Base-by-base conservation (phyloP, 2,113 vertebrate species). In the Beaufortia kweichowensis region DNA sequence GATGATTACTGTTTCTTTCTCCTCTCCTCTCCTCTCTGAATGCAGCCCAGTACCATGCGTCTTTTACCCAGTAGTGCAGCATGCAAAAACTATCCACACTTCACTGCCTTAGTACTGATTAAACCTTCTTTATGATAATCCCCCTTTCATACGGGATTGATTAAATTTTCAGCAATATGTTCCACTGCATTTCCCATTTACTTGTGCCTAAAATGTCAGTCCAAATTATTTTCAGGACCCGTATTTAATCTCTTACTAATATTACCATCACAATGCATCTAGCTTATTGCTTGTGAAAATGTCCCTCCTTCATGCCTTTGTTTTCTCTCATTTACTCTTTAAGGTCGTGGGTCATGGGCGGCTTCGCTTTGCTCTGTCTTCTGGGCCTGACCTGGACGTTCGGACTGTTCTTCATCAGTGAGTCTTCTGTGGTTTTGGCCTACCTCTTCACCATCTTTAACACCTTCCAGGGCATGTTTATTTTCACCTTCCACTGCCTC, bases 401-500 rank as follows among this genome's bases (percentile, higher is more conserved):
- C 71, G 97, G 97, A 8, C 88, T 99, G 87, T 96, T 99, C 86
- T 98, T 95, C 85, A 92, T 99, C 92, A 97, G 95, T 3, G 95
- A 99, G 83, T 94, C 95, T 80, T 97, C 96, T 0, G 83, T 98
- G 64, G 97, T 98, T 86, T 96, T 98, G 95, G 96, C 96, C 0
- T 99, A 99, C 86, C 97, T 99, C 85, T 99, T 99, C 91, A 99
- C 96, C 85, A 95, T 98, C 86, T 99, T 97, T 91, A 99, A 99
- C 90, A 92, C 96, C 85, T 96, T 98, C 88, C 97, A 98, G 90
- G 97, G 97, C 88, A 93, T 97, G 95, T 99, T 99, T 88, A 97
- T 99, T 93, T 98, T 99, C 90, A 96, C 98, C 91, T 99, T 99
- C 86, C 95, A 99, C 83, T 99, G 97, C 87, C 93, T 96, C 46